Evolutionary conservation across 2,797 vertebrate genomes (phyloP), one percentile per base, ranked within the genome.

Genomic region (Catharus ustulatus): DNA sequence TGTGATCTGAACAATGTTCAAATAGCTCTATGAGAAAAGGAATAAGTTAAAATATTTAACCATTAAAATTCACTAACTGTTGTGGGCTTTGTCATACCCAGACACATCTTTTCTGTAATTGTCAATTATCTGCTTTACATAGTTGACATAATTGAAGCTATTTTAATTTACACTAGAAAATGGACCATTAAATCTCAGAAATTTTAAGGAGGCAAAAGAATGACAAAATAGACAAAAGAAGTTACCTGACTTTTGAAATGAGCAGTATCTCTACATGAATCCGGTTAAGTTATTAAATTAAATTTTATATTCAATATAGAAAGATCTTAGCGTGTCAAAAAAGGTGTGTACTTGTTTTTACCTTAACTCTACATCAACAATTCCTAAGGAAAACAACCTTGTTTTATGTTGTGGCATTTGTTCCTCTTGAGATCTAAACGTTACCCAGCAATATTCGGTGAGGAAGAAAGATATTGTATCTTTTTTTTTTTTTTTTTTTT

Each of bases 351-450:
- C 42, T 81, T 83, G 4, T 16, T 43, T 86, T 90, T 68, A 23
- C 10, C 17, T 66, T 72, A 84, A 40, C 7, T 88, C 10, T 55
- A 10, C 6, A 76, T 11, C 9, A 66, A 48, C 5, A 42, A 51
- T 63, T 90, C 29, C 15, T 24, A 21, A 52, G 19, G 10, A 5
- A 76, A 86, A 62, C 13, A 95, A 30, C 5, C 32, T 90, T 93
- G 52, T 21, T 94, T 85, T 79, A 46, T 88, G 88, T 90, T 66
- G 54, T 64, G 13, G 24, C 36, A n/a, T 68, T 84, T 93, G 9
- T 87, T 90, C 36, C 93, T 94, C 72, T 51, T n/a, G 43, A 93
- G 20, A 73, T 68, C 27, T 81, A 2, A 75, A 90, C 94, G 74
- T 91, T 85, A 49, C 8, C 27, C 52, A 58, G 27, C 11, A 72